Evolutionary conservation across 1,140 invertebrate species (phyloP), one percentile per base, ranked within the genome.

Genomic region (Euwallacea similis): DNA sequence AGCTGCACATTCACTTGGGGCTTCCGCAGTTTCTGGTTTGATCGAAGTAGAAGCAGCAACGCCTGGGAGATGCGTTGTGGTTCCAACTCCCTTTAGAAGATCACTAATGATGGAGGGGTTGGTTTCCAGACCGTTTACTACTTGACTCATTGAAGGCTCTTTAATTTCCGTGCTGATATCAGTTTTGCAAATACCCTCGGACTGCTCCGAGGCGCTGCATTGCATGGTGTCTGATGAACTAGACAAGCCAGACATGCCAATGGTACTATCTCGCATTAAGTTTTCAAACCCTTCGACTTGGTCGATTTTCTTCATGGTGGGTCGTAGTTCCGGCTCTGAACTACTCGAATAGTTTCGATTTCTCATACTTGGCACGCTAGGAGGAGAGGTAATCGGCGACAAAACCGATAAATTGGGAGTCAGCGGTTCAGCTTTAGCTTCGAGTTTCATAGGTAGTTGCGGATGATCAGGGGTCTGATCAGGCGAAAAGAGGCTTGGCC

Each of bases 401-500:
- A 78, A 55, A n/a, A 61, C 46, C 0, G 69, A 44, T 46, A 63
- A 21, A 42, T 16, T 74, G 13, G 71, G 60, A 55, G 44, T n/a
- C 9, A 54, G 44, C 11, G 61, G 50, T 58, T 70, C 68, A 46
- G 58, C 13, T 47, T 61, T 68, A 13, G 42, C 9, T 63, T 55
- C 61, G 66, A 71, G 11, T 78, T 76, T 75, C 46, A 78, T 70
- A 50, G 80, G 75, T 9, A 80, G n/a, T 15, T 53, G 8, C 8
- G 59, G 59, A 8, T 16, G 59, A 15, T 61, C 4, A 10, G 80
- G 79, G 8, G 79, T 79, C 75, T 85, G 84, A 65, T 86, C 85
- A 0, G 86, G 86, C 58, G 85, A 86, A 71, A 87, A 87, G 60
- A 82, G 72, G 68, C 79, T 81, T 11, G 81, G 80, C 66, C 77